Evolutionary conservation across 2,113 vertebrate species (phyloP).

Genomic region (Myotis brandtii): DNA sequence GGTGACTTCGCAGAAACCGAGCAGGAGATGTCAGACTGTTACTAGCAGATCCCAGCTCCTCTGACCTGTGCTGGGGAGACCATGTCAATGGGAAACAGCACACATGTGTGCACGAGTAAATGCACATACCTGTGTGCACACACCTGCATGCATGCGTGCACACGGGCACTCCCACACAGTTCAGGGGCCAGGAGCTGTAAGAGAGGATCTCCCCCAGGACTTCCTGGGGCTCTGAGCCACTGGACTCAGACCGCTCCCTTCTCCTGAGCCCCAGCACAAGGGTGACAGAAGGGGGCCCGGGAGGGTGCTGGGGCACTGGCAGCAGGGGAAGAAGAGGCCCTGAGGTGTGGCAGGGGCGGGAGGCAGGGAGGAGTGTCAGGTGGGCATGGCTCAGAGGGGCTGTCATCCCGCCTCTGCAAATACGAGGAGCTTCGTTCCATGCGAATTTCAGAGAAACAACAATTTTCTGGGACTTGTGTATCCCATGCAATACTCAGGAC

Average conservation of each 20-base stretch:
- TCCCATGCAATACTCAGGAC: background rate
- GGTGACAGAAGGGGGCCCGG: fast-evolving
- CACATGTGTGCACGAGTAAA: fast-evolving
- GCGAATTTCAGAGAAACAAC: background rate
- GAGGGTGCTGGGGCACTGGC: background rate
- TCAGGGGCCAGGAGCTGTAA: background rate
- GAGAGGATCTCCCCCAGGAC: background rate
- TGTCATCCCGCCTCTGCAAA: background rate
- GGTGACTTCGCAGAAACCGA: fast-evolving
- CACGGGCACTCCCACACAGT: background rate
- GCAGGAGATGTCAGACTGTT: fast-evolving
- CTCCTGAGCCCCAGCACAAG: background rate
- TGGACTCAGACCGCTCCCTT: fast-evolving
- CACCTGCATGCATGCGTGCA: background rate
- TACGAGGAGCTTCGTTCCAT: fast-evolving
- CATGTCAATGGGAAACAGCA: fast-evolving
- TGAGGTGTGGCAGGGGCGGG: background rate
- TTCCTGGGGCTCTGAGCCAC: background rate
- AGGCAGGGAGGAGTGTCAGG: background rate
- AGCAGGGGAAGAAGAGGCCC: background rate
- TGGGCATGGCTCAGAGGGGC: background rate
- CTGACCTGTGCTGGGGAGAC: background rate
- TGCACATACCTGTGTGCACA: background rate
- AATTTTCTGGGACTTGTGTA: background rate
- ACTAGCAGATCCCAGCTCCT: no score